These are phyloP conservation scores for Apis dorsata DNA, from an alignment of 1,140 invertebrate species.

Conservation along the genomic window DNA sequence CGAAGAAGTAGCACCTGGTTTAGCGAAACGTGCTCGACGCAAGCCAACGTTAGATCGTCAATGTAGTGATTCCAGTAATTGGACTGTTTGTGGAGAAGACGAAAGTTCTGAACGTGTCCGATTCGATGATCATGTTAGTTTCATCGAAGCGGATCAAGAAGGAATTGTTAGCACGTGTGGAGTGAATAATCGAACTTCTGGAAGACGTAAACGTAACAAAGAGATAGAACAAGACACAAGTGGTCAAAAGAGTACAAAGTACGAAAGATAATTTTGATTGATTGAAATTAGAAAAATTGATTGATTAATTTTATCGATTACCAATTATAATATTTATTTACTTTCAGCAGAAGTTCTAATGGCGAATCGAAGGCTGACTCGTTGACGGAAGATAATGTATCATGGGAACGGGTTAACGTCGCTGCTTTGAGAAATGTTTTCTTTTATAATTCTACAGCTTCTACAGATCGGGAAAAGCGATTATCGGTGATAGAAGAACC, in stretches of 20 bases:
- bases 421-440: constrained; percentile 74
- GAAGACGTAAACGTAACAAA: constrained; percentile 74
- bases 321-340: background rate
- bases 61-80: constrained; percentile 76
- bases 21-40: constrained; percentile 75
- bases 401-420: constrained; percentile 72
- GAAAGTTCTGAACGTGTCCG: constrained; percentile 82
- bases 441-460: constrained; percentile 70
- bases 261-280: constrained; percentile 14
- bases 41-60: constrained; percentile 73
- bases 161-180: constrained; percentile 44
- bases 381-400: constrained; percentile 52
- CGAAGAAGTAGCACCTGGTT: constrained; percentile 78
- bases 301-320: constrained; percentile 1
- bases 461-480: constrained; percentile 73
- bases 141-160: constrained; percentile 76
- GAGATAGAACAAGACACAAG: constrained; percentile 71
- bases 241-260: constrained; percentile 60
- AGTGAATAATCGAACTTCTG: constrained; percentile 49
- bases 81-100: constrained; percentile 80
- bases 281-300: background rate
- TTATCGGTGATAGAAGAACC: constrained; percentile 76
- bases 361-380: constrained; percentile 64
- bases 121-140: constrained; percentile 82
- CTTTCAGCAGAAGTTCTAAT: constrained; percentile 63